Evolutionary conservation across 2,113 vertebrate species (phyloP).

Genomic region (Marcusenius ussheri): DNA sequence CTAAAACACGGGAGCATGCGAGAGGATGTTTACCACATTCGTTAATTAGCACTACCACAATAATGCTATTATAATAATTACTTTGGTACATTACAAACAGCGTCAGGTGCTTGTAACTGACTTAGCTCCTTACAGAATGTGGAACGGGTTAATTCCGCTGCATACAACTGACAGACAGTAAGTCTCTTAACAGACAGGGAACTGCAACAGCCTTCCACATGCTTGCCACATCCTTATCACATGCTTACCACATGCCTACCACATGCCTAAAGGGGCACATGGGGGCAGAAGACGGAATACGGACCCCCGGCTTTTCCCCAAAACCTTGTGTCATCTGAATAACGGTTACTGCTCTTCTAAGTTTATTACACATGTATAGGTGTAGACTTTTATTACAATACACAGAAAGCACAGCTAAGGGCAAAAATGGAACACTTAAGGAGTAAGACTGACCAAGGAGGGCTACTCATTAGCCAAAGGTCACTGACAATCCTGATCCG

Average conservation of each 20-base stretch:
- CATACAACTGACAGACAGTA: background rate
- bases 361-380: background rate
- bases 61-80: conserved; percentile 10
- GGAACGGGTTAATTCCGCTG: background rate
- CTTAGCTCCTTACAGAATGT: background rate
- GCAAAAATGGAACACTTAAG: background rate
- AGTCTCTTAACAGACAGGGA: background rate
- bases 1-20: background rate
- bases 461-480: background rate
- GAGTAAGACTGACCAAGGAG: background rate
- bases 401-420: background rate
- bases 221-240: background rate
- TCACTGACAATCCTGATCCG: background rate
- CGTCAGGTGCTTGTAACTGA: background rate
- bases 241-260: background rate
- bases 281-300: background rate
- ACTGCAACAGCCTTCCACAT: too few relatives aligned
- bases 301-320: background rate
- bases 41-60: background rate
- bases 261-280: background rate
- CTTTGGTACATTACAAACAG: background rate
- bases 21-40: background rate
- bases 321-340: background rate
- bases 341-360: background rate
- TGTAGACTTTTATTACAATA: background rate